Evolutionary conservation across 2,113 vertebrate species (phyloP).

Genomic region (Nicator chloris): DNA sequence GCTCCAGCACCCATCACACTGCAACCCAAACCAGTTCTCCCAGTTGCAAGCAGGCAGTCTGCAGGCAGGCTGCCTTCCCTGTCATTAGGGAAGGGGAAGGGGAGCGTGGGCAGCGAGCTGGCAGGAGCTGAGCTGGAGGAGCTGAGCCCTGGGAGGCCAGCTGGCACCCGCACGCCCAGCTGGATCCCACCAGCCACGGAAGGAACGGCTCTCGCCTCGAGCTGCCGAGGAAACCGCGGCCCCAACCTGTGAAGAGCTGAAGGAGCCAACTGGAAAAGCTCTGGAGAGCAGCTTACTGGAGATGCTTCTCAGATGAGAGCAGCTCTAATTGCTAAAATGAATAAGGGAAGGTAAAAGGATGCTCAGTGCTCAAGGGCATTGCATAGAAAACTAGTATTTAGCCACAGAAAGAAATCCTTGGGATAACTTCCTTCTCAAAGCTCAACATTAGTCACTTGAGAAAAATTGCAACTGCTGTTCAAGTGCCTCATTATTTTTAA

Average conservation of each 20-base stretch:
- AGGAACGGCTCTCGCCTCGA: neutral
- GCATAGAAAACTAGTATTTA: neutral
- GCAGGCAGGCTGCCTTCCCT: neutral
- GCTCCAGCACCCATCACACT: neutral
- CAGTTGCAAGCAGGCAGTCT: neutral
- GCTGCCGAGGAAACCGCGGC: neutral
- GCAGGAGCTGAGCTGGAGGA: neutral
- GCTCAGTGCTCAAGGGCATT: neutral
- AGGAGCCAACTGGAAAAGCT: neutral
- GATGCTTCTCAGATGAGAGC: neutral
- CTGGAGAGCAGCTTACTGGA: neutral
- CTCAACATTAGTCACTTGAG: neutral
- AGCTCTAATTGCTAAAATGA: neutral
- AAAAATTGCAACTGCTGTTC: neutral
- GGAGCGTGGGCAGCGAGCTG: neutral
- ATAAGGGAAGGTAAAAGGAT: neutral
- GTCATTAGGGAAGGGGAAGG: neutral
- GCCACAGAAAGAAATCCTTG: neutral
- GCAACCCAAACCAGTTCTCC: constrained; percentile 31
- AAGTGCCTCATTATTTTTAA: neutral
- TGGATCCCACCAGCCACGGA: neutral
- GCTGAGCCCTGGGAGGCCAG: neutral
- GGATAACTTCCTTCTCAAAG: neutral
- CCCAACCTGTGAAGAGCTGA: neutral
- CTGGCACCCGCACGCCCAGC: neutral